Base-by-base conservation (phyloP, 2,797 vertebrate genomes). In the Kryptopterus vitreolus region DNA sequence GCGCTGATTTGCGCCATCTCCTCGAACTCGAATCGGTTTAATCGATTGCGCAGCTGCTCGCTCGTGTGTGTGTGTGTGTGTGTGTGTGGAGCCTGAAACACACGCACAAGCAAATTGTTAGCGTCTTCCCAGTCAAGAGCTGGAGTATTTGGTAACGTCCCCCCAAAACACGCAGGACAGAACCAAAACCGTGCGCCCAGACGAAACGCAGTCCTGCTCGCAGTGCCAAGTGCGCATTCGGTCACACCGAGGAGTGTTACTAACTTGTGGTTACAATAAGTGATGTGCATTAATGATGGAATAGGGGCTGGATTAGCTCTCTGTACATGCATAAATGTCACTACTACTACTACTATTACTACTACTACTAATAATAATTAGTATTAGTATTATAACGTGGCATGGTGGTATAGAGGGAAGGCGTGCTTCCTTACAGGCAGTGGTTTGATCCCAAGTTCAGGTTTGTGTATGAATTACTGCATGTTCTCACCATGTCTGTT, bases 21-120 rank as follows among this genome's bases (percentile, higher is more conserved):
- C 18, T 57, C 11, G 1, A 53, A 38, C 70, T 72, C 10, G 16
- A 72, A 72, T 55, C 69, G 29, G 20, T 53, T 73, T 57, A 73
- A 73, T 73, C 52, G 70, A 57, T 57, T 57, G n/a, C 22, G 33
- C 71, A 73, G 53, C 52, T 73, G 33, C 69, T 53, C 10, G 18
- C 11, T 29, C 29, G 26, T 31, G 46, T 31, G 68, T 52, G 68
- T 31, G 55, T 24, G 57, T 24, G 57, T 26, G n/a, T 24, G 57
- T n/a, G 24, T 29, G 46, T n/a, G 63, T n/a, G 29, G 7, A 61
- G 61, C 15, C 16, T 50, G 66, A 48, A 69, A 52, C 46, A 52
- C 62, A 35, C 50, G 35, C 65, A 24, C 65, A 46, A 11, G 65
- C 65, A 73, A 57, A 57, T 50, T 57, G 33, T 26, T 33, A 58